phyloP scores from a whole-genome alignment of 2,888 invertebrate genomes.

The Pristionchus maxplancki region DNA sequence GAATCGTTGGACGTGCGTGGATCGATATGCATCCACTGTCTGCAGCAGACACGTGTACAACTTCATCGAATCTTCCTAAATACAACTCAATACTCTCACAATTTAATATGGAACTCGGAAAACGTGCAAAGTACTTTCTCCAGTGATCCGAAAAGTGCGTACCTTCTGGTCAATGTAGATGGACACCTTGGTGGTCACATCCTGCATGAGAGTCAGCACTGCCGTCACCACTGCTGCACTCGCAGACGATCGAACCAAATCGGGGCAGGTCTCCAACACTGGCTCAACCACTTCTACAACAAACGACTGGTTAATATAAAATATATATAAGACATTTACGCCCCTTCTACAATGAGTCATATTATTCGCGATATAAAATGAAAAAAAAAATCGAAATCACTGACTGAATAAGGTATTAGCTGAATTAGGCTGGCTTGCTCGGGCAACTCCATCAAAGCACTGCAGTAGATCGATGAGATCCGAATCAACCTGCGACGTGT shows the following conservation, averaged over 20 bases:
- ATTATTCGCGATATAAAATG: too few species aligned
- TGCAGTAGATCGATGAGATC: conserved; percentile 79
- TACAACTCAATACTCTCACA: neutral
- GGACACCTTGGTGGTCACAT: conserved; percentile 67
- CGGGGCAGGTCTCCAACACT: conserved; percentile 62
- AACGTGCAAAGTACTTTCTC: too few species aligned
- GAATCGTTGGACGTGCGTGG: conserved; percentile 59
- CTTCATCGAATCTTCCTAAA: conserved; percentile 58
- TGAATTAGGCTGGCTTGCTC: conserved; percentile 82
- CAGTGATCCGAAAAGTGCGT: too few species aligned
- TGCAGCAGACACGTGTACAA: conserved; percentile 59
- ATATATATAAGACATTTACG: neutral
- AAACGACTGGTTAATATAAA: neutral
- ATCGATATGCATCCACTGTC: conserved; percentile 61
- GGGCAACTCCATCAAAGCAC: conserved; percentile 82
- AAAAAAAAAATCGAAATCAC: conserved; percentile 44
- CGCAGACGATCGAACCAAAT: conserved; percentile 57
- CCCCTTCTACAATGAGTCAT: too few species aligned
- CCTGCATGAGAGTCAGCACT: conserved; percentile 67
- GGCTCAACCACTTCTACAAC: conserved; percentile 68
- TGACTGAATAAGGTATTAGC: conserved; percentile 81
- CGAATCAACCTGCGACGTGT: conserved; percentile 23
- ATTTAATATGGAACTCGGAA: neutral
- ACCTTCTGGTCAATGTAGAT: conserved; percentile 65
- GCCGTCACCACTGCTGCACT: conserved; percentile 62